Conservation (phyloP, 2,888 invertebrate species). For the Thera obeliscata region DNA sequence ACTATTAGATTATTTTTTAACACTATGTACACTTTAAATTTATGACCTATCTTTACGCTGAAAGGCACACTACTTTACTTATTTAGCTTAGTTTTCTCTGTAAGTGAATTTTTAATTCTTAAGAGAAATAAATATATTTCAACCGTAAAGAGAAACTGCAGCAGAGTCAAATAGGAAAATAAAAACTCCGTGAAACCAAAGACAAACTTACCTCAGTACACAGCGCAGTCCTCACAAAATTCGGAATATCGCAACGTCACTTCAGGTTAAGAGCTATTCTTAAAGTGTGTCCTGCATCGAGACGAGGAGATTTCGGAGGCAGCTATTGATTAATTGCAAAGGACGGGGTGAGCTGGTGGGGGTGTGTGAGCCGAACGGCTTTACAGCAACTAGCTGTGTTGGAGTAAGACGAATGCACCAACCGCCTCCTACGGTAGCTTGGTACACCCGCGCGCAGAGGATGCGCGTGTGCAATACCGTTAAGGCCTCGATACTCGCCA, state of each 20-base stretch:
- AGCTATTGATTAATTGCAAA: constrained; percentile 20
- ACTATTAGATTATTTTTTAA: too few relatives aligned
- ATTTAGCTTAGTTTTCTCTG: too few relatives aligned
- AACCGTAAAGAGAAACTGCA: not conserved
- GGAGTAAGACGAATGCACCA: constrained; percentile 25
- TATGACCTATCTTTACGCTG: too few relatives aligned
- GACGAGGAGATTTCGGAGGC: not conserved
- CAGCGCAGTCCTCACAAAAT: not conserved
- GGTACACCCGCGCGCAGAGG: not conserved
- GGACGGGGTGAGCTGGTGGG: not conserved
- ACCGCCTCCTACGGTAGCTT: not conserved
- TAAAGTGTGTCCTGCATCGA: not conserved
- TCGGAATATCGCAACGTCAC: not conserved
- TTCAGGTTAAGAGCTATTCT: not conserved
- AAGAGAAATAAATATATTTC: too few relatives aligned
- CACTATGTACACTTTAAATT: too few relatives aligned
- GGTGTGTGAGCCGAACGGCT: constrained; percentile 4
- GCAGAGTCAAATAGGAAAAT: not conserved
- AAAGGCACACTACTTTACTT: too few relatives aligned
- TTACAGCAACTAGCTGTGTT: constrained; percentile 7
- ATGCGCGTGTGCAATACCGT: constrained; percentile 3
- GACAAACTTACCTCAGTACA: not conserved
- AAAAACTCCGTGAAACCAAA: not conserved
- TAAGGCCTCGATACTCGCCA: not conserved
- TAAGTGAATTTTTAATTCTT: too few relatives aligned